Base-by-base conservation (phyloP, 2,888 invertebrate species). In the Chelonus formosanus region DNA sequence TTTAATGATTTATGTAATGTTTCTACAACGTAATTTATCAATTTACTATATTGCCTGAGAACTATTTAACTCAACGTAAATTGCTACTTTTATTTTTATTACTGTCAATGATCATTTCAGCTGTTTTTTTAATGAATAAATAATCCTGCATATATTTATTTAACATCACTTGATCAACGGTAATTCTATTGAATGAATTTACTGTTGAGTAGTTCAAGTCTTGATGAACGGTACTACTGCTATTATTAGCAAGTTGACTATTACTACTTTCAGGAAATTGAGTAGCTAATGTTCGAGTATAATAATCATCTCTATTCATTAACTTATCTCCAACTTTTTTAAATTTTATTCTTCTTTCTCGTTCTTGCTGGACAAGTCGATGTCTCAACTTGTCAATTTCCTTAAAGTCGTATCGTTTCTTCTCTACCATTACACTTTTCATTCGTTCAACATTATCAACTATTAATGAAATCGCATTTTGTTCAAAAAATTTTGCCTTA, bases 381-480 rank as follows among this genome's bases (percentile, higher is more conserved):
- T 86, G 85, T 72, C 89, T 88, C 44, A 88, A 85, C 72, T 87
- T 87, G 66, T 89, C 86, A 8, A 91, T 76, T 71, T 89, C 86
- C n/a, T 86, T 84, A 67, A 88, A 87, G 61, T 89, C 87, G 44
- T 90, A 86, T 73, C 88, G 86, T 74, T 90, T 90, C 69, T 89
- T 90, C 2, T 86, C 85, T 58, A 90, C 80, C 75, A 92, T 85
- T 73, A 89, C 85, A 76, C 85, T 76, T 81, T 89, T 86, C 74
- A 92, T 89, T 2, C 90, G 85, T 67, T 88, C 88, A 35, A 89
- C 85, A 75, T 91, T 89, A 58, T 90, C 86, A 70, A 85, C 85
- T 71, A 20, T 20, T 88, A 88, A 87, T 89, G 90, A 72, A 88
- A 86, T 68, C 88, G 87, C 79, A 0, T 80, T 74, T 43, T 73